phyloP scores from a whole-genome alignment of 2,888 invertebrate species.

The Rambutsinella grinnellia region DNA sequence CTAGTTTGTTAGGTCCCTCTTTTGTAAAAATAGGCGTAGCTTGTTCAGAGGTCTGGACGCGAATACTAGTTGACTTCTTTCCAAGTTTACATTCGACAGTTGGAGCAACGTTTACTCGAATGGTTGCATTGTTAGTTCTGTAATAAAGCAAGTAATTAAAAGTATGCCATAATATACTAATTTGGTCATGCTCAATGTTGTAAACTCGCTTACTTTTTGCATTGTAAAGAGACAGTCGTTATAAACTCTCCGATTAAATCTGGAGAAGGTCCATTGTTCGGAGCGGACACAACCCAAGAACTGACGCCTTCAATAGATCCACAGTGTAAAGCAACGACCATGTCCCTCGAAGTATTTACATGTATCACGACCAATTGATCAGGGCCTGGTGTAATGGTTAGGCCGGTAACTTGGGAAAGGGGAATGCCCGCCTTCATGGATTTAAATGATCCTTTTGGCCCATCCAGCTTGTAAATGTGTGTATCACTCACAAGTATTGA shows the following conservation, averaged over 20 bases:
- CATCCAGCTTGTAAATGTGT: constrained; percentile 89
- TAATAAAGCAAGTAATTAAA: constrained; percentile 64
- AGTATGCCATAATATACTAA: neutral
- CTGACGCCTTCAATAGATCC: constrained; percentile 65
- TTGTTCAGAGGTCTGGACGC: constrained; percentile 70
- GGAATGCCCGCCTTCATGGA: constrained; percentile 88
- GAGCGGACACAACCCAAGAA: constrained; percentile 63
- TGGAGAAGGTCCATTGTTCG: constrained; percentile 62
- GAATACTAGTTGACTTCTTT: constrained; percentile 78
- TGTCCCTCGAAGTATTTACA: constrained; percentile 88
- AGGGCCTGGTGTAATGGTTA: constrained; percentile 84
- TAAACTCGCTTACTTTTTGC: constrained; percentile 59
- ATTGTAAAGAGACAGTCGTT: constrained; percentile 61
- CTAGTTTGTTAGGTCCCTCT: constrained; percentile 62
- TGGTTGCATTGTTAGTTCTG: constrained; percentile 79
- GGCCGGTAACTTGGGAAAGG: constrained; percentile 77
- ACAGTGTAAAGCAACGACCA: constrained; percentile 81
- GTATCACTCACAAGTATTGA: constrained; percentile 89
- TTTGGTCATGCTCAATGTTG: constrained; percentile 11
- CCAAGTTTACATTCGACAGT: constrained; percentile 86
- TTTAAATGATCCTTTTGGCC: constrained; percentile 80
- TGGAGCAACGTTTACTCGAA: constrained; percentile 80
- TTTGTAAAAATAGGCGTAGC: constrained; percentile 64
- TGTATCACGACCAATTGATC: constrained; percentile 92
- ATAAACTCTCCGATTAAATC: constrained; percentile 66